Conservation (phyloP, 1,140 invertebrate species). For the Acyrthosiphon pisum region DNA sequence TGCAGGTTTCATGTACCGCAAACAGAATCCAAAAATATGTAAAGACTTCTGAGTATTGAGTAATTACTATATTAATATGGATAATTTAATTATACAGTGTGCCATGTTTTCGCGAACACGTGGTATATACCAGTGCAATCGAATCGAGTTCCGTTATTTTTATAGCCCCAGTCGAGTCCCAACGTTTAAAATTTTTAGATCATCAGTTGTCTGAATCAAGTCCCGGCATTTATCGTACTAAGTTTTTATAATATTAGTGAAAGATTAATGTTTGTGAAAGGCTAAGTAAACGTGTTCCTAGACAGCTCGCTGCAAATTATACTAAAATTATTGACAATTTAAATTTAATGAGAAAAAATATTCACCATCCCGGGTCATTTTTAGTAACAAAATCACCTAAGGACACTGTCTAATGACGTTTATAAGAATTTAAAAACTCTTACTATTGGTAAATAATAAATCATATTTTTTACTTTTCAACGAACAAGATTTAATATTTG, state of each 20-base stretch:
- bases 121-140: neutral
- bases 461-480: neutral
- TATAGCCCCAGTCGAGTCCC: neutral
- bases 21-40: too few relatives aligned
- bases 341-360: slow-evolving; percentile 11
- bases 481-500: neutral
- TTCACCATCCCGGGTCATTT: neutral
- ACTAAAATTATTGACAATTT: neutral
- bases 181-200: neutral
- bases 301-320: neutral
- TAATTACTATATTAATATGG: too few relatives aligned
- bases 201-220: neutral
- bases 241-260: neutral
- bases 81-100: too few relatives aligned
- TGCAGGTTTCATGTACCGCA: too few relatives aligned
- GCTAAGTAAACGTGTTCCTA: neutral
- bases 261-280: neutral
- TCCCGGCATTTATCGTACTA: neutral
- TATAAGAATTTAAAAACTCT: neutral
- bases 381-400: neutral
- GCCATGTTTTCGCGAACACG: too few relatives aligned
- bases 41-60: too few relatives aligned
- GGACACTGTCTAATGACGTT: neutral
- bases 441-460: neutral
- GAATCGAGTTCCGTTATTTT: neutral